Conservation (phyloP, 2,797 vertebrate species). For the Scleropages formosus region DNA sequence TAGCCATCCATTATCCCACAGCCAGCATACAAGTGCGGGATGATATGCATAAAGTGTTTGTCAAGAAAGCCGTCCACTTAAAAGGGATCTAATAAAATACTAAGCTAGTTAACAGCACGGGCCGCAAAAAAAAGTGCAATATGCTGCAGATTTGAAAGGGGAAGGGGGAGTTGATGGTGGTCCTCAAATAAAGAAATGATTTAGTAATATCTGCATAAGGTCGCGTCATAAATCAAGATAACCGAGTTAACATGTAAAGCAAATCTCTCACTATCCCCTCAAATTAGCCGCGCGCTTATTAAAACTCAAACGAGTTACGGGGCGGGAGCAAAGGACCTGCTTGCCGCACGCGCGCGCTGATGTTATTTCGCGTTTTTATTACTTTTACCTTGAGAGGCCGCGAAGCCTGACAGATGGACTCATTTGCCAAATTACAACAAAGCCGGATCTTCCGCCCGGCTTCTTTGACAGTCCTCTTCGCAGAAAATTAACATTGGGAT, state of each 20-base stretch:
- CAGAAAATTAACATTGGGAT: conserved; percentile 6
- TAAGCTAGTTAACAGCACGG: conserved; percentile 73
- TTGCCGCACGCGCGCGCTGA: neutral
- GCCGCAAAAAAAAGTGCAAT: conserved; percentile 63
- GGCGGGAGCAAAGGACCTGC: neutral
- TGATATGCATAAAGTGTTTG: conserved; percentile 68
- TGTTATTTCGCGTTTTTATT: conserved; percentile 9
- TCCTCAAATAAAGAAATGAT: conserved; percentile 66
- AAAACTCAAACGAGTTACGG: conserved; percentile 48
- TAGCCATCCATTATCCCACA: conserved; percentile 97
- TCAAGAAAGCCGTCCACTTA: conserved; percentile 71
- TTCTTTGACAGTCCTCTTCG: conserved; percentile 13
- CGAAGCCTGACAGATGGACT: conserved; percentile 28
- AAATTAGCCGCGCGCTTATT: conserved; percentile 82
- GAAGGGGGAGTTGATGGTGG: conserved; percentile 59
- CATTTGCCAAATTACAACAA: conserved; percentile 26
- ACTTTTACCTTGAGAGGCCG: conserved; percentile 28
- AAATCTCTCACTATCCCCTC: conserved; percentile 71
- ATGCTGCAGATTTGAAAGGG: conserved; percentile 47
- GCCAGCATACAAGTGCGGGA: conserved; percentile 71
- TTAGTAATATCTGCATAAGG: conserved; percentile 65
- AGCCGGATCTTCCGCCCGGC: neutral
- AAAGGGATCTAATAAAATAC: conserved; percentile 82
- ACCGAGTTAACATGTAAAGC: conserved; percentile 78
- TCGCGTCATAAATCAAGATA: conserved; percentile 87